Evolutionary conservation across 2,113 vertebrate genomes (phyloP).

Genomic region (Lagenorhynchus albirostris): DNA sequence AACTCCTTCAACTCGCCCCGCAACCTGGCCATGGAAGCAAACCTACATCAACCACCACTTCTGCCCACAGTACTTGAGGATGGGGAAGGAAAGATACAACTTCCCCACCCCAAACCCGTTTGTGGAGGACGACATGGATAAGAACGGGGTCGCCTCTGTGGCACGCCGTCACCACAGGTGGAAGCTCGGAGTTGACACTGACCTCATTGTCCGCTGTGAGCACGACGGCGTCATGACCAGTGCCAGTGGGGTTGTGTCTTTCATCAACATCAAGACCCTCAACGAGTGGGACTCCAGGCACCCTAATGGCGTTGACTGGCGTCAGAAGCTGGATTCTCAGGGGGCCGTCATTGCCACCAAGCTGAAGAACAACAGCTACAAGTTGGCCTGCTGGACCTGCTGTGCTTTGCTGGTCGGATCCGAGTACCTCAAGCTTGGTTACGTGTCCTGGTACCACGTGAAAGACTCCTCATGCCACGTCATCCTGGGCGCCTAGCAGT

Average conservation of each 20-base stretch:
- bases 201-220: slow-evolving; percentile 96
- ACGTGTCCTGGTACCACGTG: slow-evolving; percentile 96
- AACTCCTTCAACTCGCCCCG: slow-evolving; percentile 98
- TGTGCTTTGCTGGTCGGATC: slow-evolving; percentile 96
- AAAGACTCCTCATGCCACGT: slow-evolving; percentile 97
- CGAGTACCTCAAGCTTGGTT: slow-evolving; percentile 97
- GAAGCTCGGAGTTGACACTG: slow-evolving; percentile 98
- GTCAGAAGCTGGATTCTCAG: slow-evolving; percentile 99
- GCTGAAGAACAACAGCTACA: slow-evolving; percentile 99
- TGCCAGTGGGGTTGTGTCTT: slow-evolving; percentile 97
- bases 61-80: slow-evolving; percentile 96
- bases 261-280: slow-evolving; percentile 97
- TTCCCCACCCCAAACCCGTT: slow-evolving; percentile 96
- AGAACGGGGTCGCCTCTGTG: slow-evolving; percentile 97
- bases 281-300: slow-evolving; percentile 99
- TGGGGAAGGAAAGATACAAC: slow-evolving; percentile 92
- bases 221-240: slow-evolving; percentile 98
- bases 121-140: slow-evolving; percentile 97
- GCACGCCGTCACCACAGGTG: slow-evolving; percentile 97
- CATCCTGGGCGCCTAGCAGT: slow-evolving; percentile 97
- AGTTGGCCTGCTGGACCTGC: slow-evolving; percentile 97
- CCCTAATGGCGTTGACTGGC: slow-evolving; percentile 98
- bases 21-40: slow-evolving; percentile 97
- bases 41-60: slow-evolving; percentile 99
- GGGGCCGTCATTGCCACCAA: slow-evolving; percentile 97